Conservation (phyloP, 1,140 invertebrate species). For the Dysdera silvatica region DNA sequence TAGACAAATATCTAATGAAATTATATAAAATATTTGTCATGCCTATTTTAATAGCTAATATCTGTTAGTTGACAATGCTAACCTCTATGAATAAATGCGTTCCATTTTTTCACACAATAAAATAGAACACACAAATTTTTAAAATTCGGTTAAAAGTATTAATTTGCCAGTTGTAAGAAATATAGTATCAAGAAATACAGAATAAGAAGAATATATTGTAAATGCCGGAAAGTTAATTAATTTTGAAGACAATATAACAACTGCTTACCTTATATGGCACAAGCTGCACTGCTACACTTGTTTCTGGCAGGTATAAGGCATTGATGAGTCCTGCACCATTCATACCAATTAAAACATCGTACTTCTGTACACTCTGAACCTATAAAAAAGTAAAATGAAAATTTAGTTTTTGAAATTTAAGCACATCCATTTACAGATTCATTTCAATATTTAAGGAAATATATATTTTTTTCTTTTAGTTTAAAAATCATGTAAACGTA, state of each 20-base stretch:
- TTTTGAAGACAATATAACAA: not conserved
- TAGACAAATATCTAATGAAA: not conserved
- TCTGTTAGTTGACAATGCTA: no score
- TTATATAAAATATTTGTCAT: not conserved
- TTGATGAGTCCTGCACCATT: slow-evolving; percentile 36
- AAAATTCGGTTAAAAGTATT: no score
- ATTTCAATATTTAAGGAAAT: no score
- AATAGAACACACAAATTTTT: no score
- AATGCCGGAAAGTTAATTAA: not conserved
- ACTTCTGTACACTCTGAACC: slow-evolving; percentile 34
- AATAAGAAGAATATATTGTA: not conserved
- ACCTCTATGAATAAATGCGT: no score
- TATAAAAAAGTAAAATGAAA: slow-evolving; percentile 3
- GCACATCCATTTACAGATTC: not conserved
- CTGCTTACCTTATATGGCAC: slow-evolving; percentile 32
- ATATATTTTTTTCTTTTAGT: no score
- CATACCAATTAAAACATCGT: slow-evolving; percentile 33
- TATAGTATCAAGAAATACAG: no score
- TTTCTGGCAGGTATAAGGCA: slow-evolving; percentile 31
- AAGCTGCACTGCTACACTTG: slow-evolving; percentile 32
- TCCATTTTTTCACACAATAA: no score
- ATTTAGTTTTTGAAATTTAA: not conserved
- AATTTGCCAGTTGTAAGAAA: no score
- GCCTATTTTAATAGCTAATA: no score
- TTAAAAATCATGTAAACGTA: no score